Evolutionary conservation across 2,113 vertebrate species (phyloP).

Genomic region (Elachura formosa): DNA sequence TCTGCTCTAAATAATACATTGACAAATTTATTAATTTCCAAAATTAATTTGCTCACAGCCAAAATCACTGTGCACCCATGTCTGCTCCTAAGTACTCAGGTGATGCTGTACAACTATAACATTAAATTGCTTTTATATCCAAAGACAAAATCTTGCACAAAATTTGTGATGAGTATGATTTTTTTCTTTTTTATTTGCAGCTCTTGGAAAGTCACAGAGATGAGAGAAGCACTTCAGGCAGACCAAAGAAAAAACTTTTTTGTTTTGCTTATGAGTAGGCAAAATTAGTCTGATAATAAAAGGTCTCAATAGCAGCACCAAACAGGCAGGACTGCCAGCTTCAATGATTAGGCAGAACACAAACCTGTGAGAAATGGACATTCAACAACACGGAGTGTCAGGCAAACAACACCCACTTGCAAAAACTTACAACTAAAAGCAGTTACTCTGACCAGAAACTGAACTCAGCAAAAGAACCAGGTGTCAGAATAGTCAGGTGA

Average conservation of each 20-base stretch:
- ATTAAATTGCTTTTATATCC: background rate
- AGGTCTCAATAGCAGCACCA: background rate
- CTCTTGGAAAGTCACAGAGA: background rate
- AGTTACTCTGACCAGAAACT: background rate
- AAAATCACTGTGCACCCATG: background rate
- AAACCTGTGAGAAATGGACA: background rate
- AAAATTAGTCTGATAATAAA: background rate
- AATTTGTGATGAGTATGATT: background rate
- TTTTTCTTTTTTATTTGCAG: background rate
- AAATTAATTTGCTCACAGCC: background rate
- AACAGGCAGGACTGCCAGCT: background rate
- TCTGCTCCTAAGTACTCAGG: background rate
- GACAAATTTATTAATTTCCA: background rate
- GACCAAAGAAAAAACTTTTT: background rate
- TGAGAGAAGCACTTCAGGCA: background rate
- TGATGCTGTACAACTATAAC: background rate
- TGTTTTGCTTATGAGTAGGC: background rate
- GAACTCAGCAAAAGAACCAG: background rate
- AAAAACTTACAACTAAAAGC: background rate
- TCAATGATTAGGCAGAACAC: fast-evolving
- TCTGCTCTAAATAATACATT: background rate
- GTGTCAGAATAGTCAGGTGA: background rate
- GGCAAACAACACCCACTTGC: background rate
- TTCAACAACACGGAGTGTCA: background rate
- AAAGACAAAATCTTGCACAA: background rate